Percentiles rank a stretch among this genome's conserved stretches.
Conservation (phyloP, 2,113 vertebrate genomes). For the Pomatorhinus ruficollis region DNA sequence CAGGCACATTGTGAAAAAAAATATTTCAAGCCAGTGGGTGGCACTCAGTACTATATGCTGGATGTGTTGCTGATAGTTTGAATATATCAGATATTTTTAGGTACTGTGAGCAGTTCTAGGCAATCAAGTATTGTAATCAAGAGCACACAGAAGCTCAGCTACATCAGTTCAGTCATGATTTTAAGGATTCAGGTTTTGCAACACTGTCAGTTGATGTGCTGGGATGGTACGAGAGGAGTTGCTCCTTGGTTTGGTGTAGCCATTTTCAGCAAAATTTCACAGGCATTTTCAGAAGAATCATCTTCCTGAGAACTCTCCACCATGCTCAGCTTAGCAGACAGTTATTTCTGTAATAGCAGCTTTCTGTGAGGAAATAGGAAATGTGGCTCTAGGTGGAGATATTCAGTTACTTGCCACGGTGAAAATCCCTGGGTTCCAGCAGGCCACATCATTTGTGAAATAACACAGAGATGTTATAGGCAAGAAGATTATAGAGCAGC, state of each 20-base stretch:
- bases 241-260: background rate
- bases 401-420: background rate
- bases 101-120: background rate
- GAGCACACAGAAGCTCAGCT: background rate
- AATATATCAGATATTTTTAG: conserved; percentile 55
- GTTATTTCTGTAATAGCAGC: background rate
- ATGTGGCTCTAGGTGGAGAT: background rate
- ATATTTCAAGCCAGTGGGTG: background rate
- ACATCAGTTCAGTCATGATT: background rate
- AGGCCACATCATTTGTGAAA: background rate
- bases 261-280: background rate
- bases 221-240: background rate
- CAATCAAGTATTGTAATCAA: conserved; percentile 39
- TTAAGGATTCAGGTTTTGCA: background rate
- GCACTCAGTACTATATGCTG: background rate
- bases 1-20: background rate
- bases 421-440: background rate
- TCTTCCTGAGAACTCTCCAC: background rate
- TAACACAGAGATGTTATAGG: background rate
- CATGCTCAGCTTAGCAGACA: background rate
- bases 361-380: background rate
- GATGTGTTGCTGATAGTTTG: background rate
- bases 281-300: background rate
- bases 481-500: background rate
- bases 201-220: background rate